Conservation (phyloP, 1,140 invertebrate genomes). For the Megalopta genalis region DNA sequence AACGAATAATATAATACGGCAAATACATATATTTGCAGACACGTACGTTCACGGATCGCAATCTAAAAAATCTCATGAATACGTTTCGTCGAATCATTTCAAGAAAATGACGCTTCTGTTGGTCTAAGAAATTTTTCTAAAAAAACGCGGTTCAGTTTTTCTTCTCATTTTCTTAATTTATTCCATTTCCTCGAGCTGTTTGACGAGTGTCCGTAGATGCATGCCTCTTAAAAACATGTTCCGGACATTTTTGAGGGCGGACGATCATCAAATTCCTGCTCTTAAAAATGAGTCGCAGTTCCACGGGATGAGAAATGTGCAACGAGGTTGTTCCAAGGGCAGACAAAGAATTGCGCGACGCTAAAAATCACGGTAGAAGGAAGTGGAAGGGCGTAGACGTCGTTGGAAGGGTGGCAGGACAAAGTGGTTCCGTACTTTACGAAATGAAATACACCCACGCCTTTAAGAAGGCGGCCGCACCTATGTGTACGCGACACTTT, state of each 20-base stretch:
- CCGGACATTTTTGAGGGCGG: slow-evolving; percentile 22
- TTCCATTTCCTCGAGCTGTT: not conserved
- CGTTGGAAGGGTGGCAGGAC: slow-evolving; percentile 16
- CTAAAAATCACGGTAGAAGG: slow-evolving; percentile 32
- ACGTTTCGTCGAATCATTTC: not conserved
- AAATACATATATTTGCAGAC: no score
- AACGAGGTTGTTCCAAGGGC: slow-evolving; percentile 25
- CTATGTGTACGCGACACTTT: slow-evolving; percentile 39
- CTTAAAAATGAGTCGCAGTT: not conserved
- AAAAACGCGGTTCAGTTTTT: not conserved
- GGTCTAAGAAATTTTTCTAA: not conserved
- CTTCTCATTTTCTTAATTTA: not conserved
- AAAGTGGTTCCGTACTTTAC: slow-evolving; percentile 59
- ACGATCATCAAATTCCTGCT: not conserved
- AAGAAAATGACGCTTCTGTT: not conserved
- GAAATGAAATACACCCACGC: slow-evolving; percentile 60
- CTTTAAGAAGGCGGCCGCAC: slow-evolving; percentile 53
- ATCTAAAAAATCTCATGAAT: no score
- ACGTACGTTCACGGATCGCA: no score
- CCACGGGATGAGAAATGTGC: slow-evolving; percentile 14
- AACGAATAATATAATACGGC: no score
- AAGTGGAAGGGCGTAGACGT: not conserved
- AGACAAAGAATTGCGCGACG: not conserved
- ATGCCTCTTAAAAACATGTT: slow-evolving; percentile 4
- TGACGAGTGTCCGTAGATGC: not conserved